Conservation (phyloP, 2,113 vertebrate genomes). For the Tachycineta bicolor region DNA sequence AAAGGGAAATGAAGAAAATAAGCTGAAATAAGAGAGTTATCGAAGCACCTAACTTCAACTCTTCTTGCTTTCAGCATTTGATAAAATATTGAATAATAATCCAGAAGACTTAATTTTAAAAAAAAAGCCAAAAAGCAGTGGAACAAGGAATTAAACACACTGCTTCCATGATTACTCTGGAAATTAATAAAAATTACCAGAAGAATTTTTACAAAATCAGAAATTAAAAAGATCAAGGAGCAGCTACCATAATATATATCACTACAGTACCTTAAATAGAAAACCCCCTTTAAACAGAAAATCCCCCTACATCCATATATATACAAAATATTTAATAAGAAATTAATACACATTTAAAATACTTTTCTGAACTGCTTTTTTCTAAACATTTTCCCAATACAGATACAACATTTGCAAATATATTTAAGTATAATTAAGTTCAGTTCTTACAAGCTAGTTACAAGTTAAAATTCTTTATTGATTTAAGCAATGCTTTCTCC, state of each 20-base stretch:
- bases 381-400: neutral
- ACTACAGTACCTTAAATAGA: neutral
- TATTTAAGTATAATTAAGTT: neutral
- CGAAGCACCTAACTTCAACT: neutral
- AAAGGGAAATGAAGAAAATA: neutral
- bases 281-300: neutral
- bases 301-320: fast-evolving
- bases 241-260: neutral
- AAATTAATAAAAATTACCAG: neutral
- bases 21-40: neutral
- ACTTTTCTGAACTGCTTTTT: neutral
- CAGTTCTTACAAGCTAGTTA: neutral
- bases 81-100: neutral
- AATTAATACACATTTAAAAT: neutral
- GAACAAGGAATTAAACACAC: neutral
- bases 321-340: neutral
- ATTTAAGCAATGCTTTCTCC: neutral
- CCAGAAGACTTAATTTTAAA: neutral
- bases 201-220: neutral
- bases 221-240: neutral
- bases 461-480: neutral
- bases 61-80: neutral
- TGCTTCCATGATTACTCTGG: neutral
- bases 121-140: neutral
- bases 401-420: neutral